A percentile compares a stretch with the other conserved stretches of the same genome.
Conservation (phyloP, 2,888 invertebrate genomes). For the Cosmorhoe ocellata region DNA sequence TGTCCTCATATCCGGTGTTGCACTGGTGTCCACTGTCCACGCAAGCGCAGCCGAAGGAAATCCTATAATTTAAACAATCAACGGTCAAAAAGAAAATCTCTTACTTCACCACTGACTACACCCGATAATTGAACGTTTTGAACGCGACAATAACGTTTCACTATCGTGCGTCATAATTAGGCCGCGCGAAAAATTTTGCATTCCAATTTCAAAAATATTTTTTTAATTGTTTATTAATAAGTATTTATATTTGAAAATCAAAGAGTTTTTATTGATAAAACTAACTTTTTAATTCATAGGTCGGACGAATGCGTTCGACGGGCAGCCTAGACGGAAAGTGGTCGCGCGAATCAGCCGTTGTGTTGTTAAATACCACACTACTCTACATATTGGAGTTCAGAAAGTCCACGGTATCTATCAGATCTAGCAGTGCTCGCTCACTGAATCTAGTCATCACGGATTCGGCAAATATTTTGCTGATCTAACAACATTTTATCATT, state of each 20-base stretch:
- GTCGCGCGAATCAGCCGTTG: slow-evolving; percentile 65
- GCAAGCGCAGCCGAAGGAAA: slow-evolving; percentile 66
- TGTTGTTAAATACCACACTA: slow-evolving; percentile 78
- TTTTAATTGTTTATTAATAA: slow-evolving; percentile 14
- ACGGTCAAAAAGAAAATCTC: slow-evolving; percentile 62
- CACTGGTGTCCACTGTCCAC: slow-evolving; percentile 43
- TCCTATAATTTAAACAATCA: slow-evolving; percentile 75
- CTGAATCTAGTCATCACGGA: slow-evolving; percentile 12
- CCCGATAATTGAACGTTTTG: slow-evolving; percentile 52
- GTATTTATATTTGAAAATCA: neutral
- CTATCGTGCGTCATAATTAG: slow-evolving; percentile 37
- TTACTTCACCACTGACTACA: slow-evolving; percentile 61
- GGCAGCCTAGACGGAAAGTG: slow-evolving; percentile 68
- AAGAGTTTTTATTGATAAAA: slow-evolving; percentile 28
- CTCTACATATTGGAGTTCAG: slow-evolving; percentile 70
- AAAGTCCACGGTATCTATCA: slow-evolving; percentile 46
- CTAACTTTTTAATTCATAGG: slow-evolving; percentile 48
- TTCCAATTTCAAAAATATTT: slow-evolving; percentile 37
- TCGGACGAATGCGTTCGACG: slow-evolving; percentile 63
- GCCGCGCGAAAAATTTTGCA: slow-evolving; percentile 40
- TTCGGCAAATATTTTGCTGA: too few relatives aligned
- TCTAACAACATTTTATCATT: neutral
- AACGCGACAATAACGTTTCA: slow-evolving; percentile 33
- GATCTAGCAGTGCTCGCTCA: slow-evolving; percentile 21
- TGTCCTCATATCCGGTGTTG: slow-evolving; percentile 63